These are phyloP conservation scores for Pseudomyrmex gracilis DNA, from an alignment of 1,140 invertebrate species.

Conservation along the genomic window DNA sequence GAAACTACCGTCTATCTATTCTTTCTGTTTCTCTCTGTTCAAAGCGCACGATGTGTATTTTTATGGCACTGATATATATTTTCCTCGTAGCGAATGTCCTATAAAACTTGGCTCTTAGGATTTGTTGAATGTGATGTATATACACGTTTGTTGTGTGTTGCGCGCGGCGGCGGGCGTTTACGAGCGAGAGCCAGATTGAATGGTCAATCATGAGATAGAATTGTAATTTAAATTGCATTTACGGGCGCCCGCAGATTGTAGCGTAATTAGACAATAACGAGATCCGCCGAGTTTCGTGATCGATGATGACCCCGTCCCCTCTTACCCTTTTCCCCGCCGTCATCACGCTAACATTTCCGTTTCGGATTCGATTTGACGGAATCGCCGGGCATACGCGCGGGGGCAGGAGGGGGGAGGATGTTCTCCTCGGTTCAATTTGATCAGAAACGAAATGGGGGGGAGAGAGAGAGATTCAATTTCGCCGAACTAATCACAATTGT, in stretches of 20 bases:
- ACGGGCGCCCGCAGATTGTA: not conserved
- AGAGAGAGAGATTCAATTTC: not conserved
- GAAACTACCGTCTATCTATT: slow-evolving; percentile 58
- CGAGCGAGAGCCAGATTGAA: slow-evolving; percentile 24
- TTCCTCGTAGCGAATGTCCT: slow-evolving; percentile 11
- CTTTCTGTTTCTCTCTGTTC: slow-evolving; percentile 21
- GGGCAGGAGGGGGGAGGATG: not conserved
- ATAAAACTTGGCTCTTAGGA: not conserved
- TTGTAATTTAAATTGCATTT: slow-evolving; percentile 30
- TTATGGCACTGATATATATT: slow-evolving; percentile 22
- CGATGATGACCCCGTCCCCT: not conserved
- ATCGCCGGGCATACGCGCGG: slow-evolving; percentile 1
- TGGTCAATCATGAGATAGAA: not conserved
- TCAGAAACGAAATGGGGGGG: slow-evolving; percentile 46
- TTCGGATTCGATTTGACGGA: slow-evolving; percentile 8
- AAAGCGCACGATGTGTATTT: not conserved
- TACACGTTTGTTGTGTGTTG: too few species aligned
- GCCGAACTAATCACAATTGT: slow-evolving; percentile 65
- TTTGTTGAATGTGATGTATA: not conserved
- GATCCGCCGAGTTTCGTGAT: slow-evolving; percentile 25
- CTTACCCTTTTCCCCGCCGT: not conserved
- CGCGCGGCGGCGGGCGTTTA: not conserved
- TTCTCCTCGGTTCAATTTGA: slow-evolving; percentile 34
- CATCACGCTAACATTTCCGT: slow-evolving; percentile 30
- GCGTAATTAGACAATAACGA: slow-evolving; percentile 29